Percentiles rank a stretch among this genome's conserved stretches.
These are phyloP conservation scores for Trissolcus japonicus DNA, from an alignment of 2,888 invertebrate species.

Conservation along the genomic window DNA sequence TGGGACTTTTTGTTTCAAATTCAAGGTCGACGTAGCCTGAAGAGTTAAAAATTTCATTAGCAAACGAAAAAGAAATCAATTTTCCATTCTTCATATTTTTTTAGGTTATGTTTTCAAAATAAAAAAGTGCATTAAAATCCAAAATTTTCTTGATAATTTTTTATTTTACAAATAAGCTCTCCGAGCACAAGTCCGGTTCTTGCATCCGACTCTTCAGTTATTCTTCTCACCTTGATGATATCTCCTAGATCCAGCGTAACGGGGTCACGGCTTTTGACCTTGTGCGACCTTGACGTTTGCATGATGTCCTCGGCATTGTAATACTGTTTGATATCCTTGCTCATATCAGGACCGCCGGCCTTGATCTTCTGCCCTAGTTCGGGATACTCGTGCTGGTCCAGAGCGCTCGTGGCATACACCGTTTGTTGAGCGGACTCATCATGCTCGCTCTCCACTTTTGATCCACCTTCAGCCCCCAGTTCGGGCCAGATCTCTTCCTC, in stretches of 20 bases:
- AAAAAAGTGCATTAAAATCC: too few relatives aligned
- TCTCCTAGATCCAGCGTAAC: slow-evolving; percentile 19
- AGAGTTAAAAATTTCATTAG: not conserved
- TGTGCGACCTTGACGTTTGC: slow-evolving; percentile 15
- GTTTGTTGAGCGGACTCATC: not conserved
- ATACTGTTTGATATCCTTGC: slow-evolving; percentile 22
- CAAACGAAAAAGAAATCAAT: not conserved
- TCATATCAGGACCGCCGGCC: slow-evolving; percentile 4
- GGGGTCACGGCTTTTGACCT: slow-evolving; percentile 22
- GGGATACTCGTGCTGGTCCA: slow-evolving; percentile 26
- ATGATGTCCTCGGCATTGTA: slow-evolving; percentile 18
- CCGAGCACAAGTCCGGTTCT: too few relatives aligned
- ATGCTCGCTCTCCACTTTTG: slow-evolving; percentile 1
- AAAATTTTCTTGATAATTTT: too few relatives aligned
- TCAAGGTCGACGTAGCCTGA: not conserved
- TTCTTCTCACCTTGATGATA: slow-evolving; percentile 23
- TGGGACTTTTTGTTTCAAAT: not conserved
- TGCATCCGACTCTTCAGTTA: too few relatives aligned
- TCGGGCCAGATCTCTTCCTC: slow-evolving; percentile 36
- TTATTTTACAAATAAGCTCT: too few relatives aligned
- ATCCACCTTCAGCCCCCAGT: not conserved
- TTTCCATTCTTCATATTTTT: too few relatives aligned
- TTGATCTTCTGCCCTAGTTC: slow-evolving; percentile 27
- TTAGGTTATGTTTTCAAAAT: too few relatives aligned
- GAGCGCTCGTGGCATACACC: not conserved